Evolutionary conservation across 64 coral and sea anemone genomes (phyloP), one percentile per base, ranked within the genome.

Genomic region (Exaiptasia diaphana): DNA sequence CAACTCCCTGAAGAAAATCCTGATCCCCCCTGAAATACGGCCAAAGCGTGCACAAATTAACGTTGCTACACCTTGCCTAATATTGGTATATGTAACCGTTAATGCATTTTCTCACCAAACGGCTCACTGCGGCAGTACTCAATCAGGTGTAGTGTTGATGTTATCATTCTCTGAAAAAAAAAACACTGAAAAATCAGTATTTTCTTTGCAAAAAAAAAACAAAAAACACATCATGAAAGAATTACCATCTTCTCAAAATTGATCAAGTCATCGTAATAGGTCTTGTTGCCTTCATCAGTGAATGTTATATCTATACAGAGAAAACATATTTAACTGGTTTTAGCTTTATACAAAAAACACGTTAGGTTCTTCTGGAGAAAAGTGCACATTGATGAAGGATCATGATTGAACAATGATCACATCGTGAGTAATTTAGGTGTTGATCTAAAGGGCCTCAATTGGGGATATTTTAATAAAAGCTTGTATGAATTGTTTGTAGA

Each of bases 211-310:
- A 5, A 5, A 30, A 13, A 27, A 25, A 10, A 14, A n/a, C n/a
- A 39, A 70, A 10, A n/a, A 39, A 35, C 32, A 49, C 24, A 55
- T 55, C 17, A 20, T 55, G 7, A 21, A 15, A 21, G 4, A 5
- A 55, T 79, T 50, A 93, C 91, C 62, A 93, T 83, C 77, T 93
- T 93, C 22, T 93, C 91, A 71, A 93, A 89, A 57, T 93, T 93
- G 1, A 93, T 81, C 25, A 93, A 53, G 5, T 93, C 71, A 27
- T 93, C 79, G 24, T 83, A 78, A 23, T 73, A 83, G 3, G 91
- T 89, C 43, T 80, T 87, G 26, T 89, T 93, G 6, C 91, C 91
- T 44, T 89, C 78, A 49, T 93, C 78, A 11, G 74, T 74, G 67
- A 93, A 88, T 14, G 91, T 89, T 74, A 93, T 93, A 68, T 93